These are phyloP conservation scores for Premnoplex brunnescens DNA, from an alignment of 2,797 vertebrate genomes.

Conservation along the genomic window DNA sequence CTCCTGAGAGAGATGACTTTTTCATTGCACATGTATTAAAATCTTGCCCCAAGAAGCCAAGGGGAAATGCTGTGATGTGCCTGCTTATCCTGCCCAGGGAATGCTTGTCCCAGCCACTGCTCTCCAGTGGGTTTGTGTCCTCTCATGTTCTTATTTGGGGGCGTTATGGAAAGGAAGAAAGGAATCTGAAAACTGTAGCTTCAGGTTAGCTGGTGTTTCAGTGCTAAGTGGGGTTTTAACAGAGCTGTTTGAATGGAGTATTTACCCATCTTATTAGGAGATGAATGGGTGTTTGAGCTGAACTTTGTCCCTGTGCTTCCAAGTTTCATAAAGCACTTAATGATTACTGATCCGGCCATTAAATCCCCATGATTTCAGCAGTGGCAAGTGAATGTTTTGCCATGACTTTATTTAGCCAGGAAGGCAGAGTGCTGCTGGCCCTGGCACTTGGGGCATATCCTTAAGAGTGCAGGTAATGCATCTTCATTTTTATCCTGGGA, in stretches of 20 bases:
- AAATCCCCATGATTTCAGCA: not conserved
- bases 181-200: not conserved
- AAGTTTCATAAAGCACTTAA: not conserved
- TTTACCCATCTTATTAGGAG: not conserved
- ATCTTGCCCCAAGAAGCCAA: not conserved
- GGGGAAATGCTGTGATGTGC: rapidly evolving
- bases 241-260: not conserved
- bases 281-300: not conserved
- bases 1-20: not conserved
- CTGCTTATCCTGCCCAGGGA: rapidly evolving
- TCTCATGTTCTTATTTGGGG: not conserved
- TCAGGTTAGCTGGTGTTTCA: rapidly evolving
- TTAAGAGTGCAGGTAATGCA: not conserved
- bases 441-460: not conserved
- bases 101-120: not conserved
- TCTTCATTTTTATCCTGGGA: not conserved
- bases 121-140: rapidly evolving
- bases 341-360: not conserved
- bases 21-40: rapidly evolving
- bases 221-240: not conserved
- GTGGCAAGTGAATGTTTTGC: not conserved
- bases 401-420: not conserved
- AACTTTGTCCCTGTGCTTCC: not conserved
- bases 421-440: not conserved
- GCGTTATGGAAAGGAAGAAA: rapidly evolving